Evolutionary conservation across 2,797 vertebrate species (phyloP), one percentile per base, ranked within the genome.

Genomic region (Lagodon rhomboides): DNA sequence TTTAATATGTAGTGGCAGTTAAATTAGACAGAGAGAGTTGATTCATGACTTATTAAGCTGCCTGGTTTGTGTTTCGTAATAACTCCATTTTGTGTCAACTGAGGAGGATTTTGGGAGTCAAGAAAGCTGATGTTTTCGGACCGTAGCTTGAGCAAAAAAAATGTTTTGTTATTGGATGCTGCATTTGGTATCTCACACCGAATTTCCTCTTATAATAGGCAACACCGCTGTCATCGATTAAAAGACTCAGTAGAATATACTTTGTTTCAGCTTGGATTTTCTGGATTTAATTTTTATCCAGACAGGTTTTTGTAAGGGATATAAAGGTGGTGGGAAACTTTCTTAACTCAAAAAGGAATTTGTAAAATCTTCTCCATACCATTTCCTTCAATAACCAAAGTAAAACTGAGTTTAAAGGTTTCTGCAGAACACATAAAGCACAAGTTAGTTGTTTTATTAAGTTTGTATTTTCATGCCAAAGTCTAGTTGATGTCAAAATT

Each of bases 261-360:
- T 67, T 49, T 63, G 18, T 44, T 68, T 69, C 15, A 74, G 20
- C 46, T 34, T 20, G 23, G 17, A 20, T 49, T 34, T 41, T 30
- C 41, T 55, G 41, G n/a, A n/a, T n/a, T n/a, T n/a, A n/a, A n/a
- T n/a, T n/a, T 62, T 56, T 18, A 50, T 62, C 13, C 43, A 56
- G 27, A 38, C 27, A 12, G 43, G 25, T 41, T 67, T 61, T 61
- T 66, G 3, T 46, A 44, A 66, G 3, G 12, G n/a, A 22, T 65
- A 15, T 15, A 43, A 44, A 4, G 25, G 41, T 41, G 15, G 43
- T 25, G 30, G 12, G 17, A 9, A 50, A 64, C 46, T 34, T 23
- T 69, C 23, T 23, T 46, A 27, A 22, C 17, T 17, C n/a, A 54
- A 64, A 54, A 73, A 22, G 16, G 20, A 66, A 10, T 59, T 22